A percentile compares a stretch with the other conserved stretches of the same genome.
Evolutionary conservation across 2,797 vertebrate genomes (phyloP).

Genomic region (Epinephelus coioides): DNA sequence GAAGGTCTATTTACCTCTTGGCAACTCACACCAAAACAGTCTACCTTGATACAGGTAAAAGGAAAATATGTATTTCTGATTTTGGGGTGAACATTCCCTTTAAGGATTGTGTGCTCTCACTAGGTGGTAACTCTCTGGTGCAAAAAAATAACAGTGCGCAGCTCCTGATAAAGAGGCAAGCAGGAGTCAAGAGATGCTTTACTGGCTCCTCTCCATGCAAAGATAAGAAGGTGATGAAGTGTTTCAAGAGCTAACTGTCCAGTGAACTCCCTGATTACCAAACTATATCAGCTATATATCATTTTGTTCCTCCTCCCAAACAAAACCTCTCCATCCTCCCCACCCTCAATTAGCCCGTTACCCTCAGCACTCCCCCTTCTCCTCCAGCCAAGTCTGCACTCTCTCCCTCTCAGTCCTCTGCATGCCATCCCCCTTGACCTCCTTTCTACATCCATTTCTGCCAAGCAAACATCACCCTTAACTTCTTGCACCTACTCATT

Average conservation of each 20-base stretch:
- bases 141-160: conserved; percentile 16
- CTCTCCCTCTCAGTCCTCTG: neutral
- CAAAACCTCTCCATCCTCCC: conserved; percentile 9
- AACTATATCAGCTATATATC: conserved; percentile 23
- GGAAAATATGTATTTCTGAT: too few relatives aligned
- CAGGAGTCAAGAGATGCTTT: conserved; percentile 11
- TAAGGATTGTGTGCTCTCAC: neutral
- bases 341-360: neutral
- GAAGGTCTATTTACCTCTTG: too few relatives aligned
- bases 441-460: conserved; percentile 16
- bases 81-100: too few relatives aligned
- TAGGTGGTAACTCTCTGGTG: neutral
- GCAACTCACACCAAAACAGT: too few relatives aligned
- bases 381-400: neutral
- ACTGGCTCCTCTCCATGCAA: conserved; percentile 26
- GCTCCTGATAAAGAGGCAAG: conserved; percentile 42
- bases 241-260: conserved; percentile 26
- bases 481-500: neutral
- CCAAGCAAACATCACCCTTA: conserved; percentile 26
- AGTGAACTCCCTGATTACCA: conserved; percentile 23
- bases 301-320: neutral
- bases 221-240: conserved; percentile 37
- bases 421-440: conserved; percentile 11
- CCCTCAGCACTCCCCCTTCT: neutral
- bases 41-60: too few relatives aligned